Evolutionary conservation across 2,888 invertebrate genomes (phyloP).

Genomic region (Papilio protenor): DNA sequence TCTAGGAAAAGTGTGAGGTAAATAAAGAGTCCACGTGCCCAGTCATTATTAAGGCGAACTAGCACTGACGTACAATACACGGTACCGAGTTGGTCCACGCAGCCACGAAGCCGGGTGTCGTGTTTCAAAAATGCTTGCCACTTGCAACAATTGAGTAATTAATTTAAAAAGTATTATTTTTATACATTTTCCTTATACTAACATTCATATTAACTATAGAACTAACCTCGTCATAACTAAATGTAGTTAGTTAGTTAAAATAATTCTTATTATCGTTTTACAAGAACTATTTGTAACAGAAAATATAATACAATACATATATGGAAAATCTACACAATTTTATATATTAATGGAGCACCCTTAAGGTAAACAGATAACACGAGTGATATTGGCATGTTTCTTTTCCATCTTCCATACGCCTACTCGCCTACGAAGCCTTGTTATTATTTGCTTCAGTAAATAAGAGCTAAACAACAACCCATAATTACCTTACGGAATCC

Average conservation of each 20-base stretch:
- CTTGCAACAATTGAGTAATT: not conserved
- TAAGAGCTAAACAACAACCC: not conserved
- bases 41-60: slow-evolving; percentile 60
- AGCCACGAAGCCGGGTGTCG: not conserved
- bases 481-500: not conserved
- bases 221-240: not conserved
- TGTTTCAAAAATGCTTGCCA: not conserved
- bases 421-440: not conserved
- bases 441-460: not conserved
- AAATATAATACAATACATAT: too few species aligned
- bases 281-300: too few species aligned
- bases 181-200: slow-evolving; percentile 4
- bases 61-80: slow-evolving; percentile 54
- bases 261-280: not conserved
- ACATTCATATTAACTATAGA: not conserved
- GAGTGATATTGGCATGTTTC: not conserved
- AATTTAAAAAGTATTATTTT: not conserved
- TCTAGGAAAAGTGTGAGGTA: slow-evolving; percentile 67
- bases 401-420: not conserved
- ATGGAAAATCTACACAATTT: not conserved
- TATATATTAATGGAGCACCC: not conserved
- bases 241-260: not conserved
- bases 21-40: slow-evolving; percentile 62
- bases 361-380: not conserved
- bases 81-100: slow-evolving; percentile 38